phyloP scores from a whole-genome alignment of 2,113 vertebrate genomes.

The Sphyrna mokarran region DNA sequence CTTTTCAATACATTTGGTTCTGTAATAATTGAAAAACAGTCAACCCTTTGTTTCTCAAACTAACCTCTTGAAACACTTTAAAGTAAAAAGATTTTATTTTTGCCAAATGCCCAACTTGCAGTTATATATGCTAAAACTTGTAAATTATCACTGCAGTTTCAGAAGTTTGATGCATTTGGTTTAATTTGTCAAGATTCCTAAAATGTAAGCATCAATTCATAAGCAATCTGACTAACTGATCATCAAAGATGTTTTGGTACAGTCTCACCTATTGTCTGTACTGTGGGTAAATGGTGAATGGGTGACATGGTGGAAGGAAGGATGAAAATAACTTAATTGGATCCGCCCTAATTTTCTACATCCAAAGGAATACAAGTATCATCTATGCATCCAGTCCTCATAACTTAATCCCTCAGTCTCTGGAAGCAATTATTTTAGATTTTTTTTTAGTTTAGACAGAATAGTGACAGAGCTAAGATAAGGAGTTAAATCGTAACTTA shows the following conservation, averaged over 20 bases:
- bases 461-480: no score
- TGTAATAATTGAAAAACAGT: neutral
- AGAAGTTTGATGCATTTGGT: neutral
- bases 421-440: no score
- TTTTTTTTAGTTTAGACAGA: no score
- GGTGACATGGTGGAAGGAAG: no score
- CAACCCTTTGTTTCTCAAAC: neutral
- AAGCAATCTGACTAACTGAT: neutral
- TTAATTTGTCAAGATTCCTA: neutral
- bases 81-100: neutral
- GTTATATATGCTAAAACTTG: neutral
- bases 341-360: no score
- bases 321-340: no score
- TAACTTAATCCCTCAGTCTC: no score
- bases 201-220: neutral
- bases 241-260: neutral
- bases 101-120: neutral
- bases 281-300: neutral
- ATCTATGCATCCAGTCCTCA: no score
- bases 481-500: no score
- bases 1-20: neutral
- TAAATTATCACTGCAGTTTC: neutral
- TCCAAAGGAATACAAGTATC: no score
- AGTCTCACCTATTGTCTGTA: neutral
- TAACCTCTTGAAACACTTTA: no score